Evolutionary conservation across 2,113 vertebrate genomes (phyloP), one percentile per base, ranked within the genome.

Genomic region (Erinaceus europaeus): DNA sequence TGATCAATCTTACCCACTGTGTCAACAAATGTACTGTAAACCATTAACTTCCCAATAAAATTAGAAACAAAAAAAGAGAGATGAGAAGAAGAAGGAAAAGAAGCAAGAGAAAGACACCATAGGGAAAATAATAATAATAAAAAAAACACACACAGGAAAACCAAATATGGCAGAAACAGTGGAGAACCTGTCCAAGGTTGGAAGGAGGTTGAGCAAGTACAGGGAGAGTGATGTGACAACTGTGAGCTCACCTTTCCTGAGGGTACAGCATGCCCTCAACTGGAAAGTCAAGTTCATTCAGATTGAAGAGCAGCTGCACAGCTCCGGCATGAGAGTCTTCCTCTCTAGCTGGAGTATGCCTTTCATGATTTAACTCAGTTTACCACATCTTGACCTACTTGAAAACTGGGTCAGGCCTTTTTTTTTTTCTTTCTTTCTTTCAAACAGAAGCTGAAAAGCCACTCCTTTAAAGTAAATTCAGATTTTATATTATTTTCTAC

Each of bases 321-420:
- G 36, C 84, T 90, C 93, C 92, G 94, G 95, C 94, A 91, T 96
- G 94, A 94, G 68, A 23, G 76, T 29, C 90, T 94, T 92, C 83
- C 89, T 83, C 89, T 83, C 86, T 89, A 61, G 61, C 94, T 87
- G 82, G 44, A 32, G 80, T 91, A 84, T 65, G 52, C 55, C 86
- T 94, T 94, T 97, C 91, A 17, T 86, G 83, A 91, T 62, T 94
- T 86, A 77, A 88, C 94, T 96, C 93, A 94, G 74, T 84, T 87
- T 67, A 94, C 96, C 95, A 90, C 96, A 94, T 94, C 82, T 88
- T 96, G 95, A 96, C 97, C 96, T 97, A 97, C 86, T 97, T 97
- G 94, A 96, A 92, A 97, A 92, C 92, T 96, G 92, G 95, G 96
- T 97, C 95, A 96, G 17, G 55, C 46, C 50, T 36, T 36, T 10